Evolutionary conservation across 2,113 vertebrate genomes (phyloP), one percentile per base, ranked within the genome.

Genomic region (Austrofundulus limnaeus): DNA sequence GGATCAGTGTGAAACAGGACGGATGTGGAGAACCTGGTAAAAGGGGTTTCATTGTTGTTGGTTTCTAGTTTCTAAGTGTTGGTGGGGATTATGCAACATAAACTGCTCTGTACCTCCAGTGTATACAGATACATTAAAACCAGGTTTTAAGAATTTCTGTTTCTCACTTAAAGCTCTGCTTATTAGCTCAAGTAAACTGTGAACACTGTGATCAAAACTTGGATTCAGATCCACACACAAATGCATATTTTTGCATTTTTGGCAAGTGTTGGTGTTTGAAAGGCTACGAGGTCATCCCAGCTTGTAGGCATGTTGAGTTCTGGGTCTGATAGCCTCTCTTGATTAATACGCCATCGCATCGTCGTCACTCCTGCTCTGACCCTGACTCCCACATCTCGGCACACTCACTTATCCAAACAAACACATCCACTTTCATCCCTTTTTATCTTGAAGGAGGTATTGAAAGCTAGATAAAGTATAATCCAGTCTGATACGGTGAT

Each of bases 381-480:
- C n/a, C n/a, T n/a, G n/a, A n/a, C n/a, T n/a, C n/a, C n/a, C n/a
- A n/a, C n/a, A n/a, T n/a, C n/a, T n/a, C n/a, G n/a, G n/a, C 48
- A 16, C 66, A 43, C 20, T 11, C 45, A n/a, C 50, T 38, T 0
- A 66, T 16, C 31, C 28, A 19, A 38, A 42, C 41, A 49, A 49
- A 58, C 63, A 38, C 56, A 61, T n/a, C 45, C 55, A 38, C 67
- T 10, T 19, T 11, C 48, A 23, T 59, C 56, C 17, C 9, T 3
- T 52, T 24, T 51, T 68, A 64, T 75, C 70, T 76, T 62, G 53
- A 11, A 56, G 53, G 54, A 61, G 57, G 39, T 83, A 85, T 81
- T 75, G 84, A 85, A 82, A 79, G 49, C 56, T 19, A 80, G 81
- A 84, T 89, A 72, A 83, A 70, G 74, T 72, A 39, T 84, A 82